phyloP scores from a whole-genome alignment of 2,797 vertebrate genomes.

The Poeciliopsis presidionis region DNA sequence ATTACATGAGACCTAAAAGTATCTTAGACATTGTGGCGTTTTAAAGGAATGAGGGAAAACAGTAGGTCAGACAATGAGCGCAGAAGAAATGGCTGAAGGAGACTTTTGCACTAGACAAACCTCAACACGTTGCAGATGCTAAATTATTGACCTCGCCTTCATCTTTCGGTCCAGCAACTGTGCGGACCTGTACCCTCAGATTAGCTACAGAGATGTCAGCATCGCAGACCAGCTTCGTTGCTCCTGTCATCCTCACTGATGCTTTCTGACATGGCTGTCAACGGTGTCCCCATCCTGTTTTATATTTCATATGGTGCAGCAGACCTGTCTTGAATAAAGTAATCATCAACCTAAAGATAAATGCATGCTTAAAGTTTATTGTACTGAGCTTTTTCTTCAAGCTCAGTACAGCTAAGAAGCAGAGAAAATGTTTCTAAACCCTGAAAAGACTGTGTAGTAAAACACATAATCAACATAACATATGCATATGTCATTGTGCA shows the following conservation, averaged over 20 bases:
- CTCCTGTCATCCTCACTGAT: conserved; percentile 81
- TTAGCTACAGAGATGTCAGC: conserved; percentile 83
- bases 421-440: not conserved
- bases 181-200: conserved; percentile 86
- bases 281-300: conserved; percentile 71
- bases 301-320: conserved; percentile 78
- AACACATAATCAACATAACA: not conserved
- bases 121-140: conserved; percentile 83
- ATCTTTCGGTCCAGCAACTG: conserved; percentile 80
- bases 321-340: conserved; percentile 67
- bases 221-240: conserved; percentile 74
- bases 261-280: conserved; percentile 82
- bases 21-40: not conserved
- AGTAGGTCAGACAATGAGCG: conserved; percentile 29
- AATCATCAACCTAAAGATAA: conserved; percentile 62
- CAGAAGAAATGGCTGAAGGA: conserved; percentile 36
- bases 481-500: not conserved
- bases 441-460: not conserved
- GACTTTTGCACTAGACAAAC: conserved; percentile 53
- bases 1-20: not conserved
- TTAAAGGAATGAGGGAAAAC: not conserved
- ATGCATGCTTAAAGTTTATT: conserved; percentile 6
- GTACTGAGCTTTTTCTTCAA: conserved; percentile 21
- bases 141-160: conserved; percentile 87
- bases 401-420: too few relatives aligned